Base-by-base conservation (phyloP, 2,888 invertebrate species). In the Andrena camellia region DNA sequence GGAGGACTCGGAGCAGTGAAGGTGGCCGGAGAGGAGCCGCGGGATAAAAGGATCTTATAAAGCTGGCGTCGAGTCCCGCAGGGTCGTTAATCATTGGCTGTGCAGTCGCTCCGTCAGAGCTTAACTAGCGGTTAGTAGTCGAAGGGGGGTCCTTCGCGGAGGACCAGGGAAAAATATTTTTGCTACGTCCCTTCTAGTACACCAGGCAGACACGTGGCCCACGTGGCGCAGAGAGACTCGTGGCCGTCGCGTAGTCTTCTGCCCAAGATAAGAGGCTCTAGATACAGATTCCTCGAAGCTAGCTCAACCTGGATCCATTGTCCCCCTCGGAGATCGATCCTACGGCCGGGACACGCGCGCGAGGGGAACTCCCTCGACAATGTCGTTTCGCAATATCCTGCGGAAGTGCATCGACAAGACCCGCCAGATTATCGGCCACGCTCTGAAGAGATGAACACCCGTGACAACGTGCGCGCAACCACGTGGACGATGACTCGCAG, bases 351-450 rank as follows among this genome's bases (percentile, higher is more conserved):
- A 17, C 13, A 6, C 68, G 63, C 68, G 63, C 79, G 50, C 64
- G 17, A 13, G 42, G 42, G 64, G 66, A 17, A 48, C 7, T 76
- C 52, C 62, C 59, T 71, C 68, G 84, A 85, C 67, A 92, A 42
- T 92, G 91, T 91, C 92, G 60, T 92, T 92, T 73, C 90, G 90
- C 54, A 83, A 86, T 48, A 92, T 92, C 60, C 74, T 92, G 72
- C 88, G 90, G 67, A 91, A 90, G 90, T 92, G 92, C 77, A 86
- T 91, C 62, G 85, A 86, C 54, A 92, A 92, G 78, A 91, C 92
- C 3, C 88, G 90, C 20, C 88, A 85, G 70, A 88, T 92, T 20
- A 89, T 92, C 42, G 80, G 79, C 23, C 83, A 90, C 78, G 91
- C 91, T 73, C 75, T 92, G 60, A 81, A 80, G 66, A 83, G 82